Evolutionary conservation across 2,113 vertebrate genomes (phyloP).

Genomic region (Nansenia antarctica): DNA sequence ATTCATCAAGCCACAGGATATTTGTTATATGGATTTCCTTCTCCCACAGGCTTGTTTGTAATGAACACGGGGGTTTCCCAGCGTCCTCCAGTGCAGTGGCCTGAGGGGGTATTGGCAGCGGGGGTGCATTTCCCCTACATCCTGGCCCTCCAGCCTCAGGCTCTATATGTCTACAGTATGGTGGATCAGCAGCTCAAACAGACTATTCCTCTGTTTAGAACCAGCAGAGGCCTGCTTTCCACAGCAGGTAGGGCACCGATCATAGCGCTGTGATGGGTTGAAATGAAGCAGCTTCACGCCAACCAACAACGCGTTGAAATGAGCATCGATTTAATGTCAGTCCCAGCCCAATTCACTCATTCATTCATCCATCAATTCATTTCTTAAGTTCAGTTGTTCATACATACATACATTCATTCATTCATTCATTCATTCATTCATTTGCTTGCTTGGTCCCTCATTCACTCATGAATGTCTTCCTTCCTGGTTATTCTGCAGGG

Average conservation of each 20-base stretch:
- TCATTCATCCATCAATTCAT: neutral
- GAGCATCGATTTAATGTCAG: neutral
- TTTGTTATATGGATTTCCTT: constrained; percentile 42
- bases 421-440: neutral
- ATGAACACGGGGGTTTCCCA: constrained; percentile 65
- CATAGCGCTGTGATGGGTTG: neutral
- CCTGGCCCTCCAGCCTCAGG: constrained; percentile 54
- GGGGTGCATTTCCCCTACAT: constrained; percentile 63
- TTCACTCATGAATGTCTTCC: neutral
- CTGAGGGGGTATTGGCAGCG: constrained; percentile 61
- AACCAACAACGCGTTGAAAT: neutral
- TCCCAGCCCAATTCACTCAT: no score
- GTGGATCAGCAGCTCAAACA: constrained; percentile 71
- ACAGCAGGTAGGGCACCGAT: constrained; percentile 54
- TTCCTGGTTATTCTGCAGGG: neutral
- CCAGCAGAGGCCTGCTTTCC: constrained; percentile 50
- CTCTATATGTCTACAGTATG: constrained; percentile 66
- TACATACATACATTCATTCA: neutral
- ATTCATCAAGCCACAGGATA: constrained; percentile 16
- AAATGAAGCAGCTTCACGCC: no score
- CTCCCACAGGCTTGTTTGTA: constrained; percentile 70
- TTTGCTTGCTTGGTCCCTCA: no score
- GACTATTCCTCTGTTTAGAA: constrained; percentile 49
- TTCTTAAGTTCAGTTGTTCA: no score
- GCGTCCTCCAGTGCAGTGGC: constrained; percentile 68